phyloP scores from a whole-genome alignment of 2,113 vertebrate genomes.

The Oreochromis niloticus region DNA sequence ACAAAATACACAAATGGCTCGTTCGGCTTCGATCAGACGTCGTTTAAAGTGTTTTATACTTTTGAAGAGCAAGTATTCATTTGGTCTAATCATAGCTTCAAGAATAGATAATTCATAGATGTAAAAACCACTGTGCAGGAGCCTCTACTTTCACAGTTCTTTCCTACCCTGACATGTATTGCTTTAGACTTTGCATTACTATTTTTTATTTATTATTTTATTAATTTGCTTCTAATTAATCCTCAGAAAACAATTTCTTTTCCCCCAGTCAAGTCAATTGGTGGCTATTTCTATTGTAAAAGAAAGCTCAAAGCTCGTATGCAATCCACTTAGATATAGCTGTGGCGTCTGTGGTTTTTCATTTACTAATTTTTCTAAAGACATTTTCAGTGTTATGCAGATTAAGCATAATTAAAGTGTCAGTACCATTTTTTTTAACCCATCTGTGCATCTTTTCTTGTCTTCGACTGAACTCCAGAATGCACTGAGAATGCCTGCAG shows the following conservation, averaged over 20 bases:
- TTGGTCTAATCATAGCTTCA: neutral
- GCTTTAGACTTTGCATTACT: neutral
- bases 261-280: fast-evolving
- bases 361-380: neutral
- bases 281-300: neutral
- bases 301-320: fast-evolving
- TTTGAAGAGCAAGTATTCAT: neutral
- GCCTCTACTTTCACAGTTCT: neutral
- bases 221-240: neutral
- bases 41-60: neutral
- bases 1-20: too few species aligned
- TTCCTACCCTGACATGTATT: neutral
- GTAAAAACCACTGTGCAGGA: neutral
- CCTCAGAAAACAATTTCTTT: neutral
- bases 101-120: neutral
- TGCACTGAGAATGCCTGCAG: conserved; percentile 75
- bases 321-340: neutral
- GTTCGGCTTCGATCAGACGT: neutral
- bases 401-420: neutral
- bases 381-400: neutral
- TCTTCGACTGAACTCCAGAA: conserved; percentile 63
- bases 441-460: neutral
- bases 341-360: neutral
- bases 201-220: neutral
- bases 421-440: neutral